Evolutionary conservation across 2,113 vertebrate species (phyloP), one percentile per base, ranked within the genome.

Genomic region (Turdus rufiventris): DNA sequence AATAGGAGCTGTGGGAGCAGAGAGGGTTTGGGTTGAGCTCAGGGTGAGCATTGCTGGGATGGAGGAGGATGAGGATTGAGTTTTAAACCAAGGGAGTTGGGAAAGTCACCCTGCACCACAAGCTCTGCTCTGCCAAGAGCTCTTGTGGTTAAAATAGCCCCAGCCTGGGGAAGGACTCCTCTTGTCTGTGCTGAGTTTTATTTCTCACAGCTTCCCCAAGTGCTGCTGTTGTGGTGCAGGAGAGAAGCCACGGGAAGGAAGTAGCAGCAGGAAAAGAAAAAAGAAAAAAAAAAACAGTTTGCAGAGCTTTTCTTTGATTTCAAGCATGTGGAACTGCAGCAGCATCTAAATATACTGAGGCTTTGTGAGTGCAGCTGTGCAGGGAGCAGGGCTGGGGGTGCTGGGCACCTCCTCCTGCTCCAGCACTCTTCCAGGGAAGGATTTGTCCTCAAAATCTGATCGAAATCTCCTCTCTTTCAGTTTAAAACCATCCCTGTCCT

Each of bases 321-420:
- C 23, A 3, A 66, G 78, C 53, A 43, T 38, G 87, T 87, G 91
- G 84, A 76, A 57, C 76, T 33, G 73, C 88, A 79, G 91, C 78
- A 75, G 62, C 56, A 18, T 71, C 93, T 86, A 92, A 96, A 93
- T 91, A 76, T 76, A 50, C 5, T 7, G 91, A 66, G 87, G 7
- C 29, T 94, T 91, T 91, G 91, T 88, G 76, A 92, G 76, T 1
- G 25, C 93, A 96, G 96, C 96, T 77, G 86, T 62, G 95, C 79
- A 84, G 31, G 81, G 53, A 51, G 50, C 48, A 50, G 48, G 33
- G 34, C 38, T 38, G 60, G 21, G 21, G 21, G 12, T 56, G 60
- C 43, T 0, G 36, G 58, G 78, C 77, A 11, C 3, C 66, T 31
- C 57, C 13, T 38, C 9, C 84, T 34, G 21, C 5, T 29, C 18